A percentile compares a stretch with the other conserved stretches of the same genome.
Conservation (phyloP, 2,888 invertebrate genomes). For the Eugnorisma glareosa region DNA sequence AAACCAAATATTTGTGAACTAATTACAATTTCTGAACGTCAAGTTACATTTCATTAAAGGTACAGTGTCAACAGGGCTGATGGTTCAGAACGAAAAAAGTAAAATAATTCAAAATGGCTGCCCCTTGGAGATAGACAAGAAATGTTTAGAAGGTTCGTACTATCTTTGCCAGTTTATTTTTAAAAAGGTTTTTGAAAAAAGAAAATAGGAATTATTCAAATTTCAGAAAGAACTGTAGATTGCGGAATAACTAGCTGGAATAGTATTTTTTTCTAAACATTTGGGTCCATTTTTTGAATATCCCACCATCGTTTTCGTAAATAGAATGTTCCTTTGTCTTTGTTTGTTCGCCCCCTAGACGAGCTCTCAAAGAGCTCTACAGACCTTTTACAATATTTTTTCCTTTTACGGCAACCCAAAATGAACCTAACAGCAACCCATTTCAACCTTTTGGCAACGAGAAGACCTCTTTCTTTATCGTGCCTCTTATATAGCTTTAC, state of each 20-base stretch:
- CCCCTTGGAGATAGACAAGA: not conserved
- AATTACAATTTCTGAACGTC: conserved; percentile 76
- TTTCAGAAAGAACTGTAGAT: too few relatives aligned
- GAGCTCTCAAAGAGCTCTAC: not conserved
- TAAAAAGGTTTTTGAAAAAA: not conserved
- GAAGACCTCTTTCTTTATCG: too few relatives aligned
- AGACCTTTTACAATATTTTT: too few relatives aligned
- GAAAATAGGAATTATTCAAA: too few relatives aligned
- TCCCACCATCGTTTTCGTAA: not conserved
- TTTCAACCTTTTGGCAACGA: too few relatives aligned
- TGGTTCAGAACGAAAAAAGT: conserved; percentile 57
- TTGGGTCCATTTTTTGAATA: not conserved
- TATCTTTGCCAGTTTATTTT: not conserved
- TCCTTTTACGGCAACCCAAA: not conserved
- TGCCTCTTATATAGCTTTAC: too few relatives aligned
- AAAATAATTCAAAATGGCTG: conserved; percentile 65
- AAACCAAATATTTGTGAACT: conserved; percentile 76
- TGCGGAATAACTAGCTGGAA: too few relatives aligned
- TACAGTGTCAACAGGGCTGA: conserved; percentile 70
- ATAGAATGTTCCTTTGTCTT: not conserved
- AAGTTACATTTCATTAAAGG: conserved; percentile 79
- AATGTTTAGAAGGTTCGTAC: conserved; percentile 38
- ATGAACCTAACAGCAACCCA: not conserved
- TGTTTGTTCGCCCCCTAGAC: not conserved
- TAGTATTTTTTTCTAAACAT: not conserved